Conservation (phyloP, 1,140 invertebrate species). For the Hypothenemus hampei region DNA sequence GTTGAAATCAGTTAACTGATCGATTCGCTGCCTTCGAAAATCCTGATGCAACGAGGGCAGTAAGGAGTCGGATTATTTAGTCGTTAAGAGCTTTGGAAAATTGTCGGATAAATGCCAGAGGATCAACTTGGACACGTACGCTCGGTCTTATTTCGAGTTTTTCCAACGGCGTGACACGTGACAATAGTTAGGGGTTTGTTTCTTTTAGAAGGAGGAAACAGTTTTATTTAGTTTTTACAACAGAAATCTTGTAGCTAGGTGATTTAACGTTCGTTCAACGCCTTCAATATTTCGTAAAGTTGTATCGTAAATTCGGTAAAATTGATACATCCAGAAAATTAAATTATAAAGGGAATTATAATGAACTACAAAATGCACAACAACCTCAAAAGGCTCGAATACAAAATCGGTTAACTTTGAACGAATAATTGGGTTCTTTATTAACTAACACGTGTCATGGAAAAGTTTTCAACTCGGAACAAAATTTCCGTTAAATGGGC, state of each 20-base stretch:
- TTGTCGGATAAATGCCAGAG: constrained; percentile 27
- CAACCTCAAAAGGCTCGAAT: no score
- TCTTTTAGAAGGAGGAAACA: background rate
- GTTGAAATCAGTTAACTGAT: constrained; percentile 23
- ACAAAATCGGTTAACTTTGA: no score
- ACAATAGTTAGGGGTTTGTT: background rate
- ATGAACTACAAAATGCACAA: background rate
- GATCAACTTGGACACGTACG: constrained; percentile 28
- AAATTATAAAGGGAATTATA: background rate
- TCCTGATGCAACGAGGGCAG: constrained; percentile 9
- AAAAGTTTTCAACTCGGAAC: constrained; percentile 11
- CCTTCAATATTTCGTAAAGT: background rate
- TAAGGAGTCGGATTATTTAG: constrained; percentile 21
- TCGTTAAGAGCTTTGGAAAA: constrained; percentile 29
- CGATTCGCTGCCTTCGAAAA: constrained; percentile 14
- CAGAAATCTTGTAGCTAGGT: background rate
- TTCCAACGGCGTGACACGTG: constrained; percentile 7
- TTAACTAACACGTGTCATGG: constrained; percentile 1
- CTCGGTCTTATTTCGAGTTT: constrained; percentile 4
- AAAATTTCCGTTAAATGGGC: constrained; percentile 12
- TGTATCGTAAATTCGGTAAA: background rate
- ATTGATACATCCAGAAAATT: constrained; percentile 1
- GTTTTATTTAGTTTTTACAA: background rate
- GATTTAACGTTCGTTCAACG: background rate
- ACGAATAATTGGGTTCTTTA: constrained; percentile 1